phyloP scores from a whole-genome alignment of 2,113 vertebrate species.

The Pagrus major region DNA sequence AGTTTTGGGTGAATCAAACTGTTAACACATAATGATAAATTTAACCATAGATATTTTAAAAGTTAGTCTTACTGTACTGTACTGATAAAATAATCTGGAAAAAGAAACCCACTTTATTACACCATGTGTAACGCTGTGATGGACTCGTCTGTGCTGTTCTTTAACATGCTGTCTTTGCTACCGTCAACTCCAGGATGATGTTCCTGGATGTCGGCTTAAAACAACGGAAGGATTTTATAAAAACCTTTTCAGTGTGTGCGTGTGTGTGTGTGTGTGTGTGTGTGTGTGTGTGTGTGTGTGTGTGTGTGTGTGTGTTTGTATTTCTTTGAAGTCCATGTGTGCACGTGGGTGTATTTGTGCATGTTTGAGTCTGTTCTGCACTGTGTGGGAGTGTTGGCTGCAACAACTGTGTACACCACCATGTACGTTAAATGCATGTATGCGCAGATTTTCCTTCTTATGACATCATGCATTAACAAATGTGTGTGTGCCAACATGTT shows the following conservation, averaged over 20 bases:
- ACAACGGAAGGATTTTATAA: background rate
- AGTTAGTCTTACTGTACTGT: background rate
- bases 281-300: background rate
- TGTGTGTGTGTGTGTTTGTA: background rate
- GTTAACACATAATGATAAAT: background rate
- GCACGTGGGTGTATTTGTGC: conserved; percentile 17
- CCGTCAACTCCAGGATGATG: conserved; percentile 24
- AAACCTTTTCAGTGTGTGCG: conserved; percentile 1
- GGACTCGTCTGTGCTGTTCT: background rate
- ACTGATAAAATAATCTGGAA: background rate
- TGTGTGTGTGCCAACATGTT: background rate
- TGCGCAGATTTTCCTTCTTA: background rate
- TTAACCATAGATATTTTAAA: background rate
- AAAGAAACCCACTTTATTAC: background rate
- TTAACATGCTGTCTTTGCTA: conserved; percentile 15
- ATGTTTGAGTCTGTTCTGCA: conserved; percentile 10
- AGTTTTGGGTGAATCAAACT: background rate
- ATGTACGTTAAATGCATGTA: background rate
- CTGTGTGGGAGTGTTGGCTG: conserved; percentile 35
- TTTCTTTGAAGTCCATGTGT: background rate
- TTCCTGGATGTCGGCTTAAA: conserved; percentile 28
- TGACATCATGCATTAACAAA: background rate
- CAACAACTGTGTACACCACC: background rate
- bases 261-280: background rate
- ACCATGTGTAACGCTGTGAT: background rate